Base-by-base conservation (phyloP, 2,888 invertebrate species). In the Dicranocentrus wangi region DNA sequence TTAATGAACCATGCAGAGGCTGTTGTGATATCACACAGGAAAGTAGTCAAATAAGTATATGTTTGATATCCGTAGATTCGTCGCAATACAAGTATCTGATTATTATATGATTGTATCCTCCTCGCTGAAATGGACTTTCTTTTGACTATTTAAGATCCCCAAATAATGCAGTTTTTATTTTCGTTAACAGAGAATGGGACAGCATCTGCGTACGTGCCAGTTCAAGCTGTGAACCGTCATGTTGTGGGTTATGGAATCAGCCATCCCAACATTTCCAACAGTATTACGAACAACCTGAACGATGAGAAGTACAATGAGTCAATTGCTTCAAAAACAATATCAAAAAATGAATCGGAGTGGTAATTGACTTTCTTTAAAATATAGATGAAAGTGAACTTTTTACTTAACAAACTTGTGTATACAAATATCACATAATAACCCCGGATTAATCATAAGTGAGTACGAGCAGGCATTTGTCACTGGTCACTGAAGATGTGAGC, bases 161-260 rank as follows among this genome's bases (percentile, higher is more conserved):
- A 21, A 21, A 21, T 5, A 23, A 15, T 51, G 7, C n/a, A n/a
- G 3, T 61, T 71, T 69, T 69, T 47, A 80, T 75, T 43, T 65
- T 27, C 28, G 5, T 63, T 68, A 25, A 15, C 71, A 79, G 78
- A 79, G 32, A 71, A 79, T 28, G 83, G 83, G 58, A 79, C 80
- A 32, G 83, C 82, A 55, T 80, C 82, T 39, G 83, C 82, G 39
- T 82, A 83, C 53, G 83, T 84, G 17, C 85, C 85, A 21, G 85
- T 85, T 10, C 84, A 85, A 66, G 85, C 85, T 39, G 83, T 85
- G 51, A 85, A 85, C 76, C 84, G 83, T 39, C 82, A 85, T 81
- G 83, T 84, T 13, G 53, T 76, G 43, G 83, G 83, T n/a, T 84
- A 23, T 25, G 83, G 77, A 61, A 55, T 79, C 66, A 81, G 58